Percentiles rank a stretch among this genome's conserved stretches.
These are phyloP conservation scores for Chaetodon trifasciatus DNA, from an alignment of 2,797 vertebrate genomes.

Conservation along the genomic window DNA sequence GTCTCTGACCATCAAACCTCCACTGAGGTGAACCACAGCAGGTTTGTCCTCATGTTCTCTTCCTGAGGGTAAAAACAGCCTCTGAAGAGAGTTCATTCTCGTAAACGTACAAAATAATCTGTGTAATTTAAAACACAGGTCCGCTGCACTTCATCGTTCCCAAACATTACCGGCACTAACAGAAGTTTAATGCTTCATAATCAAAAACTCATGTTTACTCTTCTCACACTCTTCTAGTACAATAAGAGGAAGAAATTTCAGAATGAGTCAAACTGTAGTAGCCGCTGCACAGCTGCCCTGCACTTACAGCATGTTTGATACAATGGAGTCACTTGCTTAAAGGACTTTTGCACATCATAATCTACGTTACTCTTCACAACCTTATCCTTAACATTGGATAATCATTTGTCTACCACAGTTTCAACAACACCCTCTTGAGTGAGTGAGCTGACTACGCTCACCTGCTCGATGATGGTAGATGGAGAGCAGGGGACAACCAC, in stretches of 20 bases:
- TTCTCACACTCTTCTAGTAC: background rate
- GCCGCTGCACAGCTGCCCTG: background rate
- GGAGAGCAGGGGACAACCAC: background rate
- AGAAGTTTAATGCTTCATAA: background rate
- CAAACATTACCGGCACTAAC: background rate
- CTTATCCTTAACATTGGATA: background rate
- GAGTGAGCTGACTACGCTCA: no score
- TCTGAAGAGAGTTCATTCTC: background rate
- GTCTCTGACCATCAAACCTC: background rate
- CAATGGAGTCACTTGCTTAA: background rate
- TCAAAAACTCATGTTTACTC: background rate
- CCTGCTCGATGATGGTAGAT: background rate
- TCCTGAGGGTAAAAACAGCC: background rate
- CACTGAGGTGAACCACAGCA: constrained; percentile 1
- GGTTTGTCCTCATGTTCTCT: background rate
- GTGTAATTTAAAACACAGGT: constrained; percentile 9
- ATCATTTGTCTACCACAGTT: background rate
- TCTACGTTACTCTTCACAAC: background rate
- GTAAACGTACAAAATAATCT: background rate
- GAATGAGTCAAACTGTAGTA: no score
- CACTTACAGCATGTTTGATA: background rate
- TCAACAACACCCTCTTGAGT: no score
- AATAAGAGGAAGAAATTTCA: background rate
- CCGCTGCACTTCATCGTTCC: background rate
- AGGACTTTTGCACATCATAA: background rate